Conservation (phyloP, 1,140 invertebrate genomes). For the Cyrtorhinus lividipennis region DNA sequence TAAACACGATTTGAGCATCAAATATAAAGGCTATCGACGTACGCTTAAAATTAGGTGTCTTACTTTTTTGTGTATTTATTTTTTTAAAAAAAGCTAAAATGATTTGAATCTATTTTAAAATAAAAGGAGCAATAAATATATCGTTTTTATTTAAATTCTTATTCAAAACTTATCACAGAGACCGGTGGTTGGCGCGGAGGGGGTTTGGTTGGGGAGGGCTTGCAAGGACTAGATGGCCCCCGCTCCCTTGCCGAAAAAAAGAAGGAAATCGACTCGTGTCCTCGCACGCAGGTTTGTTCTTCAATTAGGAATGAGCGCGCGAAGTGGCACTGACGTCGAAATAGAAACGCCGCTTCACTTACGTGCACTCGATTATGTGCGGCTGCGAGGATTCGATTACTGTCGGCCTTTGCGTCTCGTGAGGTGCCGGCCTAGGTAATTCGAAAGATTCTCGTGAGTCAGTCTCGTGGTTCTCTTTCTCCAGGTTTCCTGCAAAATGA, state of each 20-base stretch:
- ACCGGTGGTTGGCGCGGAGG: slow-evolving; percentile 6
- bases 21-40: slow-evolving; percentile 2
- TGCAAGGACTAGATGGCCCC: slow-evolving; percentile 12
- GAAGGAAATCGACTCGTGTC: background rate
- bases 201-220: background rate
- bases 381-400: slow-evolving; percentile 66
- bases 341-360: slow-evolving; percentile 29
- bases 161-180: slow-evolving; percentile 14
- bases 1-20: slow-evolving; percentile 1
- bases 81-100: slow-evolving; percentile 3
- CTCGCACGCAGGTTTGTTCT: background rate
- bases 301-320: background rate
- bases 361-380: slow-evolving; percentile 76
- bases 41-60: slow-evolving; percentile 4
- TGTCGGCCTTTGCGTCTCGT: slow-evolving; percentile 34
- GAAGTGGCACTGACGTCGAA: background rate
- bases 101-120: slow-evolving; percentile 1
- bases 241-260: background rate
- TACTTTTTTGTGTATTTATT: background rate
- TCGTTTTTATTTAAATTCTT: slow-evolving; percentile 2
- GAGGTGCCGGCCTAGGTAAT: slow-evolving; percentile 22
- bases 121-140: slow-evolving; percentile 8
- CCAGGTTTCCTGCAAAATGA: slow-evolving; percentile 28
- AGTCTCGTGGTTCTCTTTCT: slow-evolving; percentile 31
- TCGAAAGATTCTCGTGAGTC: slow-evolving; percentile 30